A percentile compares a stretch with the other conserved stretches of the same genome.
phyloP scores from a whole-genome alignment of 2,797 vertebrate species.

The Sitta carolinensis region DNA sequence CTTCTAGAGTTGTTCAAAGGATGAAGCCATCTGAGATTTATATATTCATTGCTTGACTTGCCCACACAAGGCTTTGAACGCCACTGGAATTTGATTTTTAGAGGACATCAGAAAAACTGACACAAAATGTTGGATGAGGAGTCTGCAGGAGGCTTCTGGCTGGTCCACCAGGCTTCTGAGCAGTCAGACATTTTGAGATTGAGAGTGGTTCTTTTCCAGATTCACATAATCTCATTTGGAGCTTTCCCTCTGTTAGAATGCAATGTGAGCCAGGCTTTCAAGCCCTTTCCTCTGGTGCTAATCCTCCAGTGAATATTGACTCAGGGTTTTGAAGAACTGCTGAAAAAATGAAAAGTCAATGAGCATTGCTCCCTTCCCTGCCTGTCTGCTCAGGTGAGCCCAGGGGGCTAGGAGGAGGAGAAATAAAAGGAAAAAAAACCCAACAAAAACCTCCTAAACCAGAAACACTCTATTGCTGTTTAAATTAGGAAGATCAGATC shows the following conservation, averaged over 20 bases:
- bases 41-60: background rate
- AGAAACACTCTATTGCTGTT: background rate
- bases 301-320: background rate
- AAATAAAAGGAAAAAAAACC: rapidly evolving
- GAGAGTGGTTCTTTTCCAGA: background rate
- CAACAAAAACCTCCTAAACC: rapidly evolving
- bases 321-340: background rate
- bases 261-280: background rate
- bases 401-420: too few relatives aligned
- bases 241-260: background rate
- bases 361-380: background rate
- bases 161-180: background rate
- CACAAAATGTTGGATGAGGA: background rate
- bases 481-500: background rate
- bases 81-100: background rate
- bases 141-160: background rate
- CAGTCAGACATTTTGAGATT: background rate
- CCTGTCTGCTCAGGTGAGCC: background rate
- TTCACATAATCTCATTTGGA: background rate
- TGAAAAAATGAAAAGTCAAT: background rate
- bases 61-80: background rate
- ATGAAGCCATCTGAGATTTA: constrained; percentile 5
- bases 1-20: background rate
- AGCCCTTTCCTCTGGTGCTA: background rate
- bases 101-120: background rate